Evolutionary conservation across 1,140 invertebrate genomes (phyloP).

Genomic region (Ladona fulva): DNA sequence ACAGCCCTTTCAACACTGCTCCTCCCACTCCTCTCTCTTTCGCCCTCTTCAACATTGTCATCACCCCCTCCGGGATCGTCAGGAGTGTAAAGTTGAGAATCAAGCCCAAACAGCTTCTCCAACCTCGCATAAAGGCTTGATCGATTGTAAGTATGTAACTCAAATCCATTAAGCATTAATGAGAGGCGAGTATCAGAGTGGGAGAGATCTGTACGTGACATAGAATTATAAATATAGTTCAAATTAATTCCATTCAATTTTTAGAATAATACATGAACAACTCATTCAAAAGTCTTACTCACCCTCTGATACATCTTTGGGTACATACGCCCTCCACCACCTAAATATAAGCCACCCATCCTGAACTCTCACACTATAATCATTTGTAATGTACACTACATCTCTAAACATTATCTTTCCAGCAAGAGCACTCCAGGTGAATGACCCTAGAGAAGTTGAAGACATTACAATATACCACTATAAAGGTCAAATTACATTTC

Average conservation of each 20-base stretch:
- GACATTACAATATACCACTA: not conserved
- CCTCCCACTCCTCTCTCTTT: conserved; percentile 37
- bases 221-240: conserved; percentile 19
- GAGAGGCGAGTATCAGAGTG: conserved; percentile 91
- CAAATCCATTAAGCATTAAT: conserved; percentile 90
- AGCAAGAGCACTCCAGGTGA: conserved; percentile 87
- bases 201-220: conserved; percentile 69
- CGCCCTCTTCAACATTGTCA: conserved; percentile 31
- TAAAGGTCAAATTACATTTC: not conserved
- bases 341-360: conserved; percentile 96
- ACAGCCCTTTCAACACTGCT: conserved; percentile 31
- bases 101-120: conserved; percentile 82
- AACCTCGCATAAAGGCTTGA: conserved; percentile 79
- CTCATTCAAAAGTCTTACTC: conserved; percentile 22
- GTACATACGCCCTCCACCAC: conserved; percentile 92
- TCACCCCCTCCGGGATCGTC: conserved; percentile 18
- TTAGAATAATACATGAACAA: conserved; percentile 16
- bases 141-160: conserved; percentile 92
- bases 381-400: conserved; percentile 88
- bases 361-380: conserved; percentile 86
- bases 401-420: conserved; percentile 99
- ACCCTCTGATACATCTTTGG: conserved; percentile 92
- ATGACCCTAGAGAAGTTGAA: conserved; percentile 62
- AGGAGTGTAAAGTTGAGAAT: conserved; percentile 59
- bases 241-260: conserved; percentile 17